Evolutionary conservation across 2,113 vertebrate genomes (phyloP).

Genomic region (Pelobates fuscus): DNA sequence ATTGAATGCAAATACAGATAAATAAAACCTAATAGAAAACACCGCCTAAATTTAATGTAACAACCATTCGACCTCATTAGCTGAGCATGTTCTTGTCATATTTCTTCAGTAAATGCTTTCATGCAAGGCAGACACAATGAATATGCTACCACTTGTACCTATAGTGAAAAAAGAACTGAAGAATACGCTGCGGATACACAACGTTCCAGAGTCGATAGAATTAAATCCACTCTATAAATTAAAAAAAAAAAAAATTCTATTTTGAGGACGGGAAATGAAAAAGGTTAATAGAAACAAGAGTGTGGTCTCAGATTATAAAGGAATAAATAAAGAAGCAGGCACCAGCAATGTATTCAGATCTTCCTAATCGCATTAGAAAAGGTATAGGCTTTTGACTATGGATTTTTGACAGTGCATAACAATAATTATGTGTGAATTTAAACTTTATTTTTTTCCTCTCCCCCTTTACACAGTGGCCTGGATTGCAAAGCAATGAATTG

Average conservation of each 20-base stretch:
- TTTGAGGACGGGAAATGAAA: slow-evolving; percentile 60
- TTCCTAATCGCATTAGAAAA: slow-evolving; percentile 39
- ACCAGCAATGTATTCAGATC: slow-evolving; percentile 48
- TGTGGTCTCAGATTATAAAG: slow-evolving; percentile 57
- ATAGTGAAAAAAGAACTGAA: slow-evolving; percentile 80
- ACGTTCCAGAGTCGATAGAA: slow-evolving; percentile 75
- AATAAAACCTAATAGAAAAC: slow-evolving; percentile 92
- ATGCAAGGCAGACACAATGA: slow-evolving; percentile 85
- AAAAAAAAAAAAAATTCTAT: slow-evolving; percentile 60
- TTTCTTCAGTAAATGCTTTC: slow-evolving; percentile 87
- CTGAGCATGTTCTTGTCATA: slow-evolving; percentile 89
- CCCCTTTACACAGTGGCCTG: slow-evolving; percentile 15
- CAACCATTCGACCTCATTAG: slow-evolving; percentile 91
- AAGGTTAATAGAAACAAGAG: slow-evolving; percentile 69
- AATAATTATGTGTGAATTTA: slow-evolving; percentile 22
- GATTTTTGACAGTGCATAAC: slow-evolving; percentile 28
- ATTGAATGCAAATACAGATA: slow-evolving; percentile 89
- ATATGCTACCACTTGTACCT: slow-evolving; percentile 83
- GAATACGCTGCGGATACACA: slow-evolving; percentile 72
- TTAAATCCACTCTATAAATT: slow-evolving; percentile 76
- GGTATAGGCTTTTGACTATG: slow-evolving; percentile 1
- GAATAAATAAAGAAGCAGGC: slow-evolving; percentile 59
- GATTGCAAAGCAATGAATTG: slow-evolving; percentile 12
- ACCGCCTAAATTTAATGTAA: slow-evolving; percentile 87
- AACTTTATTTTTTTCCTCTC: not conserved